These are phyloP conservation scores for Acleris holmiana DNA, from an alignment of 2,888 invertebrate species.

Conservation along the genomic window DNA sequence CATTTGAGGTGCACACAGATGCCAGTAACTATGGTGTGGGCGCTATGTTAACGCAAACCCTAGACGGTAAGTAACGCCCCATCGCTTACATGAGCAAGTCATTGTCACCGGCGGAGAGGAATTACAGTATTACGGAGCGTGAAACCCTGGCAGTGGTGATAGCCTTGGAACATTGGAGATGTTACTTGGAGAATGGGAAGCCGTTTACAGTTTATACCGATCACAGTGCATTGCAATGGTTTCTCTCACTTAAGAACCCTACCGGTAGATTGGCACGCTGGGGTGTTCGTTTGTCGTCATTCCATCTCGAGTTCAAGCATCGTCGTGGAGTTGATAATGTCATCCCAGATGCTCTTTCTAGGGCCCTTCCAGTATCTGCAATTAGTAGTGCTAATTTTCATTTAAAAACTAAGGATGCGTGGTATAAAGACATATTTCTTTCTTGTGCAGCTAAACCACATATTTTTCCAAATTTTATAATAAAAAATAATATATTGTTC, in stretches of 20 bases:
- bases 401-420: not conserved
- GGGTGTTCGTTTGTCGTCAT: not conserved
- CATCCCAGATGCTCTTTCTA: not conserved
- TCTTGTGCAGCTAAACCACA: not conserved
- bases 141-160: slow-evolving; percentile 45
- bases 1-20: not conserved
- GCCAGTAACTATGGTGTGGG: not conserved
- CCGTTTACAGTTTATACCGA: not conserved
- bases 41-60: not conserved
- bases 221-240: not conserved
- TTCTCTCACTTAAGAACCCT: not conserved
- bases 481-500: not conserved
- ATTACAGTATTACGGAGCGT: slow-evolving; percentile 46
- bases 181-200: slow-evolving; percentile 38
- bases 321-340: too few species aligned
- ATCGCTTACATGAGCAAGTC: slow-evolving; percentile 40
- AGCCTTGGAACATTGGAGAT: slow-evolving; percentile 48
- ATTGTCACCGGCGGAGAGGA: slow-evolving; percentile 36
- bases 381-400: not conserved
- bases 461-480: not conserved
- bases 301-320: not conserved
- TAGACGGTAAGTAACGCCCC: slow-evolving; percentile 13
- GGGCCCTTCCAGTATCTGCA: not conserved
- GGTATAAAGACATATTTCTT: not conserved
- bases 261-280: not conserved